These are phyloP conservation scores for Cheilosia vernalis DNA, from an alignment of 2,888 invertebrate genomes.

Conservation along the genomic window DNA sequence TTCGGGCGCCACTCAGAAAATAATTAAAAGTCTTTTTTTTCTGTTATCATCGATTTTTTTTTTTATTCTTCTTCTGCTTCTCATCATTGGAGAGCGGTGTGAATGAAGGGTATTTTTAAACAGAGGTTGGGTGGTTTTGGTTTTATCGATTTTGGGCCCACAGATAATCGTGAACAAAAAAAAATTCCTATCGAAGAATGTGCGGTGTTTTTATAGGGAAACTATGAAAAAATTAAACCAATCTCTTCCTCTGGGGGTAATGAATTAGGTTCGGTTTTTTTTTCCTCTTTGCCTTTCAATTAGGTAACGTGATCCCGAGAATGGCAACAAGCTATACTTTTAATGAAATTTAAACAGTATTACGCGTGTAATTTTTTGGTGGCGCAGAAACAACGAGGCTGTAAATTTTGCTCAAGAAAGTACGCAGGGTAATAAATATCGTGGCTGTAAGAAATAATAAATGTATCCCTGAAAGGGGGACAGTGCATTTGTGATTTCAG, in stretches of 20 bases:
- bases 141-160: conserved; percentile 44
- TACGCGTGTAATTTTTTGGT: not conserved
- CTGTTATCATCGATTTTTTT: not conserved
- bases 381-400: too few species aligned
- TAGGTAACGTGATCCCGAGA: conserved; percentile 42
- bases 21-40: conserved; percentile 54
- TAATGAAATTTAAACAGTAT: conserved; percentile 38
- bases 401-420: not conserved
- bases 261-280: not conserved
- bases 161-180: conserved; percentile 28
- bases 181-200: conserved; percentile 8
- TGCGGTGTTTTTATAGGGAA: conserved; percentile 15
- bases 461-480: too few species aligned
- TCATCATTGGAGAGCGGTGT: not conserved
- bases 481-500: too few species aligned
- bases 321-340: conserved; percentile 21
- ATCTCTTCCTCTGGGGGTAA: not conserved
- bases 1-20: conserved; percentile 41
- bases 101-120: not conserved
- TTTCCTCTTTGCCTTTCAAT: conserved; percentile 26
- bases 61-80: not conserved
- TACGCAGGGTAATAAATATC: too few species aligned
- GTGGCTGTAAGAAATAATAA: too few species aligned
- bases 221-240: not conserved
- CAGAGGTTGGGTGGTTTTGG: conserved; percentile 27